Conservation (phyloP, 1,140 invertebrate species). For the Myzus persicae region DNA sequence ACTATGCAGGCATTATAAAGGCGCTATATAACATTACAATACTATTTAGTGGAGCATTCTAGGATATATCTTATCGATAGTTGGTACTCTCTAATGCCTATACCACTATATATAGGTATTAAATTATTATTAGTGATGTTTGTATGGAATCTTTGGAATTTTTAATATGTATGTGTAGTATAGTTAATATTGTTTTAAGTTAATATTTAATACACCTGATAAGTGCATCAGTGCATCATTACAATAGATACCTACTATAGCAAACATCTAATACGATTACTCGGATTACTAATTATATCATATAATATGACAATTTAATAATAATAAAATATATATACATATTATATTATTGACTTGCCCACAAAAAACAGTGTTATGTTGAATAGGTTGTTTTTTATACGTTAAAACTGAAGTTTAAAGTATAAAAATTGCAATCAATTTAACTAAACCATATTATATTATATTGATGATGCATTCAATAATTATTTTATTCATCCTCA, state of each 20-base stretch:
- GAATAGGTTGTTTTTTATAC: not conserved
- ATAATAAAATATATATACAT: too few species aligned
- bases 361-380: not conserved
- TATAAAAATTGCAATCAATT: not conserved
- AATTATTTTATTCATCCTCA: not conserved
- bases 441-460: not conserved
- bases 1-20: too few species aligned
- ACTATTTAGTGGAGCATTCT: not conserved
- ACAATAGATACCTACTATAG: too few species aligned
- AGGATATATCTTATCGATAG: too few species aligned
- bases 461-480: not conserved
- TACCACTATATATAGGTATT: not conserved
- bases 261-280: too few species aligned
- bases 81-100: not conserved
- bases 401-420: not conserved
- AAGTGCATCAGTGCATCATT: too few species aligned
- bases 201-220: not conserved
- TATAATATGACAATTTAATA: too few species aligned
- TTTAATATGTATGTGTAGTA: not conserved
- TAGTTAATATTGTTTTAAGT: not conserved
- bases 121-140: not conserved
- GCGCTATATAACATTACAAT: not conserved
- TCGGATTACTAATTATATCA: too few species aligned
- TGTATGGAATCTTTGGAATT: not conserved
- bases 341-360: not conserved